Percentiles rank a stretch among this genome's conserved stretches.
Evolutionary conservation across 2,888 invertebrate genomes (phyloP).

Genomic region (Entomobrya multifasciata): DNA sequence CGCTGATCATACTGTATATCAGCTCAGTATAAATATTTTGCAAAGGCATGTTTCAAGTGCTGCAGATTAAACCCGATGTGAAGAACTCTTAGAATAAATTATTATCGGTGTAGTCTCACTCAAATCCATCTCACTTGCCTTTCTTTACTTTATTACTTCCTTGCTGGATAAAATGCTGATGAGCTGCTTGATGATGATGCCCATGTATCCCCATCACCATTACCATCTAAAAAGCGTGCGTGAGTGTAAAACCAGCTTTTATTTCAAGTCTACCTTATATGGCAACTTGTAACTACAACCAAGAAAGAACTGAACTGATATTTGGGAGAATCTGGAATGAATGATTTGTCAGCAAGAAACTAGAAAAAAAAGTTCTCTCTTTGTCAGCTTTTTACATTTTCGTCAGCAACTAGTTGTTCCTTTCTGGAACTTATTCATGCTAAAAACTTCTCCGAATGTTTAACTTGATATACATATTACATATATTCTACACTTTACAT

Average conservation of each 20-base stretch:
- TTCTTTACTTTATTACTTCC: background rate
- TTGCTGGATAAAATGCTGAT: conserved; percentile 13
- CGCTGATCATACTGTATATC: too few relatives aligned
- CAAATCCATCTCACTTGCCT: background rate
- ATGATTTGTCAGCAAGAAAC: conserved; percentile 49
- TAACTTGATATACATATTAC: conserved; percentile 20
- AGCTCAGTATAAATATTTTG: too few relatives aligned
- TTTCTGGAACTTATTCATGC: conserved; percentile 55
- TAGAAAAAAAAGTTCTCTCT: conserved; percentile 30
- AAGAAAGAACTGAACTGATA: conserved; percentile 9
- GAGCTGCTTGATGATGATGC: conserved; percentile 17
- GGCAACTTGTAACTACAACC: conserved; percentile 48
- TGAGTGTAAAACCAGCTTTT: conserved; percentile 24
- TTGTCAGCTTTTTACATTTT: background rate
- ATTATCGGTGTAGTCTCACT: background rate
- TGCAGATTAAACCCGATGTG: too few relatives aligned
- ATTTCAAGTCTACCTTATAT: conserved; percentile 52
- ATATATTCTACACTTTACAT: background rate
- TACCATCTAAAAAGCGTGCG: too few relatives aligned
- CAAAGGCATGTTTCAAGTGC: too few relatives aligned
- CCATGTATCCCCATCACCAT: conserved; percentile 3
- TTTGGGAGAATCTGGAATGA: conserved; percentile 19
- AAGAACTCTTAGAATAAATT: too few relatives aligned
- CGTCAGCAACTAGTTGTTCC: background rate
- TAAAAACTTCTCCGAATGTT: conserved; percentile 47